phyloP scores from a whole-genome alignment of 2,797 vertebrate species.

The Sebastes flavidus region DNA sequence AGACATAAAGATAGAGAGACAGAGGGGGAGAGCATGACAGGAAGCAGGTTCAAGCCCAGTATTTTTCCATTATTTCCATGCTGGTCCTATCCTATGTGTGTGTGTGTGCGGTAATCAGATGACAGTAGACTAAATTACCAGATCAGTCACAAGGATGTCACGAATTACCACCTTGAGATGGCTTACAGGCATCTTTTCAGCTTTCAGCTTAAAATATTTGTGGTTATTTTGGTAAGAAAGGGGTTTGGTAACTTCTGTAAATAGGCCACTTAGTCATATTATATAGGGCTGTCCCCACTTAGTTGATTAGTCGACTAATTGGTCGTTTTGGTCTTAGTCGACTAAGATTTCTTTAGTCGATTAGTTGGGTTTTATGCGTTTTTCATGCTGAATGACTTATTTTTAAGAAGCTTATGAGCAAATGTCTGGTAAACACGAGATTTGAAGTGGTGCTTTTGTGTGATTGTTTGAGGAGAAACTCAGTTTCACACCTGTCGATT shows the following conservation, averaged over 20 bases:
- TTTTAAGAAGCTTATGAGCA: no score
- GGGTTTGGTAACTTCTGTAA: not conserved
- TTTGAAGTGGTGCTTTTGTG: no score
- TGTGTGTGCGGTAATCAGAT: not conserved
- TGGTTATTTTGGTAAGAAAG: not conserved
- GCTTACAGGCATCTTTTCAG: not conserved
- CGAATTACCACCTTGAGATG: not conserved
- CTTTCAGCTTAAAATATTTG: not conserved
- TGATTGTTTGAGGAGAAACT: no score
- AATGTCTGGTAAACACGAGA: no score
- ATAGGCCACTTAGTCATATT: not conserved
- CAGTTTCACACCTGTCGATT: no score
- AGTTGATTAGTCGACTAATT: no score
- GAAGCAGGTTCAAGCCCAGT: conserved; percentile 39
- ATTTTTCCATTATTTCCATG: conserved; percentile 40
- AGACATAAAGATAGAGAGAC: conserved; percentile 17
- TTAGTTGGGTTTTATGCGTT: no score
- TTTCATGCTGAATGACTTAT: no score
- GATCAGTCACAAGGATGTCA: conserved; percentile 24
- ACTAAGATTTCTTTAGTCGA: no score
- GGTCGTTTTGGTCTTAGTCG: no score
- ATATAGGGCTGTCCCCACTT: no score
- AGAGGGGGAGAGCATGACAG: conserved; percentile 7
- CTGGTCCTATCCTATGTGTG: not conserved
- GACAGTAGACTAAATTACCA: conserved; percentile 3